Evolutionary conservation across 2,888 invertebrate species (phyloP).

Genomic region (Leptopilina drosophilae): DNA sequence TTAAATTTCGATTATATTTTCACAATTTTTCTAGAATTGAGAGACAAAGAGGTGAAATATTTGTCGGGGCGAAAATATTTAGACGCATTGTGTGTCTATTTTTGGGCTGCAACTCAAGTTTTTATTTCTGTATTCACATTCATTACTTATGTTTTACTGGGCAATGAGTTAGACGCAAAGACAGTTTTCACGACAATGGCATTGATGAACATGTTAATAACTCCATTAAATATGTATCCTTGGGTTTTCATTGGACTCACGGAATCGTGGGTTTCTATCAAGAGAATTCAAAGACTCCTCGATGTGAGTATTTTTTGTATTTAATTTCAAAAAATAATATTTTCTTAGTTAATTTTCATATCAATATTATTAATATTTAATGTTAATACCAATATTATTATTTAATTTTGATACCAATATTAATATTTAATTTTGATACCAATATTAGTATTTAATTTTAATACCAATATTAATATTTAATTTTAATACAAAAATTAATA

Average conservation of each 20-base stretch:
- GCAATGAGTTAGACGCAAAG: constrained; percentile 89
- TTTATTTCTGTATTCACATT: constrained; percentile 91
- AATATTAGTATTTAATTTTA: too few species aligned
- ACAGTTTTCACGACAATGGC: constrained; percentile 97
- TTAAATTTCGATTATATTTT: neutral
- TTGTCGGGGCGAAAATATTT: constrained; percentile 93
- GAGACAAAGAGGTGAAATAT: constrained; percentile 86
- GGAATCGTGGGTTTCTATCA: constrained; percentile 96
- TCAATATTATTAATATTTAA: neutral
- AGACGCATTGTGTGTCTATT: constrained; percentile 97
- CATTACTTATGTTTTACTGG: constrained; percentile 86
- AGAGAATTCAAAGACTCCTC: constrained; percentile 89
- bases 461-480: too few species aligned
- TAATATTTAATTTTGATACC: too few species aligned
- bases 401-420: too few species aligned
- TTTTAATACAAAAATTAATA: too few species aligned
- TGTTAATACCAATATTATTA: neutral
- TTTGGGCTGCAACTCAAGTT: constrained; percentile 99
- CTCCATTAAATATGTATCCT: constrained; percentile 97
- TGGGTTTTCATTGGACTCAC: constrained; percentile 98
- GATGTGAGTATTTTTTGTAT: constrained; percentile 79
- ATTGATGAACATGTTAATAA: constrained; percentile 95
- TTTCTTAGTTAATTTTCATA: neutral
- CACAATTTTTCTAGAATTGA: constrained; percentile 78
- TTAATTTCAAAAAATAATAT: constrained; percentile 33